Percentiles rank a stretch among this genome's conserved stretches.
Evolutionary conservation across 2,113 vertebrate genomes (phyloP).

Genomic region (Saimiri boliviensis): DNA sequence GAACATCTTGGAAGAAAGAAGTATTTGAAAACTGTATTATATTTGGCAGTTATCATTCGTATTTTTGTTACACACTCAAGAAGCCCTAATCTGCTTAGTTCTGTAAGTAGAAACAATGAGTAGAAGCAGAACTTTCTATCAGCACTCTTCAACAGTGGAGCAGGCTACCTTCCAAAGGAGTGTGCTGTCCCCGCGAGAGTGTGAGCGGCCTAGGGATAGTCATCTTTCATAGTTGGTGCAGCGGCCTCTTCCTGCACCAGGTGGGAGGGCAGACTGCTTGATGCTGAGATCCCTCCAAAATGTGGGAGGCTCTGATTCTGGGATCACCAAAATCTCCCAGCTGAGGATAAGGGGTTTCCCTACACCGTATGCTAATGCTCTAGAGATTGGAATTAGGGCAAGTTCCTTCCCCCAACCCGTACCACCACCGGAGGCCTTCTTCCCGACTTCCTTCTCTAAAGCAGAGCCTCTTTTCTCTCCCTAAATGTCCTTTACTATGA

Average conservation of each 20-base stretch:
- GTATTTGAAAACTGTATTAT: conserved; percentile 45
- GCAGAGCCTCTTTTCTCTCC: neutral
- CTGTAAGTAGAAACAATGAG: neutral
- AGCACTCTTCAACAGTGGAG: rapidly evolving
- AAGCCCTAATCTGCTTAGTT: conserved; percentile 36
- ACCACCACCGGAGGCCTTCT: neutral
- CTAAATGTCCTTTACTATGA: neutral
- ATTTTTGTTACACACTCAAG: neutral
- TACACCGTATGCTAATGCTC: neutral
- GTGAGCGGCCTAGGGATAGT: rapidly evolving
- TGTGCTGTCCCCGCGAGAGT: neutral
- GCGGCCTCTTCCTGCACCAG: neutral
- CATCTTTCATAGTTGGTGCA: neutral
- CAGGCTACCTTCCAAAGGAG: neutral
- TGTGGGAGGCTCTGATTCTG: neutral
- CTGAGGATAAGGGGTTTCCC: neutral
- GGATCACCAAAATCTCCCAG: neutral
- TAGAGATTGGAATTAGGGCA: neutral
- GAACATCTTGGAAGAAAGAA: conserved; percentile 36
- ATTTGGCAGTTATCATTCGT: conserved; percentile 24
- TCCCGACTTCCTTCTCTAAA: neutral
- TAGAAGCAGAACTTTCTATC: neutral
- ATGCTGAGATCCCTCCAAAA: neutral
- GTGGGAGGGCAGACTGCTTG: neutral
- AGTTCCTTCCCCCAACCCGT: neutral